Conservation (phyloP, 2,113 vertebrate genomes). For the Paratilapia polleni region DNA sequence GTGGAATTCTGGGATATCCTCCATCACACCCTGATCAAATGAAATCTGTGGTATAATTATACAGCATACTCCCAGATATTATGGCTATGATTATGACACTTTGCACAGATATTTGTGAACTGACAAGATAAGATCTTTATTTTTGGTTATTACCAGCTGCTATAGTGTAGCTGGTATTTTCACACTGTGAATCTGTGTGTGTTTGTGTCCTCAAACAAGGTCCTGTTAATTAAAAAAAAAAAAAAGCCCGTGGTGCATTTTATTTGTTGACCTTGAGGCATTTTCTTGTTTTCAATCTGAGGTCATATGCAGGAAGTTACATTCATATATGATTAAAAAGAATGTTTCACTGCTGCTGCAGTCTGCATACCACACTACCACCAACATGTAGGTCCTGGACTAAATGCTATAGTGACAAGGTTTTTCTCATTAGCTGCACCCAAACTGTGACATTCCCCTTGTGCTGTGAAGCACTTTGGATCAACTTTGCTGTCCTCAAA, state of each 20-base stretch:
- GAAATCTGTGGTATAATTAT: not conserved
- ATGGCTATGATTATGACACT: not conserved
- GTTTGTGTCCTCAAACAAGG: not conserved
- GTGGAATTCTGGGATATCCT: slow-evolving; percentile 59
- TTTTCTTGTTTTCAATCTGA: not conserved
- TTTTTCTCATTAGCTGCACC: not conserved
- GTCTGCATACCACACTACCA: not conserved
- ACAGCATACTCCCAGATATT: not conserved
- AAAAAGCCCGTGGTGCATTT: not conserved
- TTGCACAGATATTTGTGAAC: not conserved
- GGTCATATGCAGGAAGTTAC: not conserved
- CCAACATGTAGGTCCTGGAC: not conserved
- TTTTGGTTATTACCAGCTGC: not conserved
- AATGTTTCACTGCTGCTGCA: not conserved
- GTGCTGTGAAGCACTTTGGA: not conserved
- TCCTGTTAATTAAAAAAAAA: not conserved
- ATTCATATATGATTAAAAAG: not conserved
- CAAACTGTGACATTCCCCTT: not conserved
- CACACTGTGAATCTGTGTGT: not conserved
- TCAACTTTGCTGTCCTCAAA: not conserved
- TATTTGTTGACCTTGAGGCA: not conserved
- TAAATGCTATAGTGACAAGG: not conserved
- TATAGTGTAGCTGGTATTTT: not conserved
- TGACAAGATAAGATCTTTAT: not conserved
- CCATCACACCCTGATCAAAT: not conserved